Conservation (phyloP, 2,797 vertebrate genomes). For the Tapera naevia region DNA sequence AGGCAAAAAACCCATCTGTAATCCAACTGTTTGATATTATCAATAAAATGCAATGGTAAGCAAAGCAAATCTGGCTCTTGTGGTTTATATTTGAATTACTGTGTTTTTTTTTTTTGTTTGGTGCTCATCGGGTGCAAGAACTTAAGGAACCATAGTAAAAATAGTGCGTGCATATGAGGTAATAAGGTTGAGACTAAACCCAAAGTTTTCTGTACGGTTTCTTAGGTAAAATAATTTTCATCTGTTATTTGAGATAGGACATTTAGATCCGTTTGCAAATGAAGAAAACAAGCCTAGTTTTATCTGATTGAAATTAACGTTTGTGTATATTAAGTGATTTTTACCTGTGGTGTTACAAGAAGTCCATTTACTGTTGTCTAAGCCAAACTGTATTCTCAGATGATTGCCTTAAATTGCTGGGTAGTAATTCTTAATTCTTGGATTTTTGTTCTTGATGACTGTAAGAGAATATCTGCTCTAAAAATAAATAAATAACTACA, state of each 20-base stretch:
- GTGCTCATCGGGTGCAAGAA: fast-evolving
- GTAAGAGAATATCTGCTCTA: not conserved
- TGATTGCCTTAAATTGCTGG: not conserved
- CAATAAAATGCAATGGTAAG: not conserved
- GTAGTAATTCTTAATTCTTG: not conserved
- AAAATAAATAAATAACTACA: not conserved
- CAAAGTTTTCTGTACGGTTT: not conserved
- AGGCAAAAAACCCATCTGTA: not conserved
- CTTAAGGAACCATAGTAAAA: not conserved
- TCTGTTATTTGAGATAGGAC: not conserved
- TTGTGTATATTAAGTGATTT: not conserved
- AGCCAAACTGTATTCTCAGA: not conserved
- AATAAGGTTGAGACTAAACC: not conserved
- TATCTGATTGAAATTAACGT: not conserved
- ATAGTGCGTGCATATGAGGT: not conserved
- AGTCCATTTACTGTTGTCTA: not conserved
- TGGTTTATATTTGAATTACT: not conserved
- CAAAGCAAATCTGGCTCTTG: fast-evolving
- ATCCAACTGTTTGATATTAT: not conserved
- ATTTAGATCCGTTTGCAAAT: not conserved
- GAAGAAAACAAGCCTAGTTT: not conserved
- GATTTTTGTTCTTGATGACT: not conserved
- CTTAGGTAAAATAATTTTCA: not conserved
- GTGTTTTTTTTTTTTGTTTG: not conserved
- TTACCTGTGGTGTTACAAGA: not conserved